Evolutionary conservation across 2,797 vertebrate genomes (phyloP).

Genomic region (Sphenopsis melanotis): DNA sequence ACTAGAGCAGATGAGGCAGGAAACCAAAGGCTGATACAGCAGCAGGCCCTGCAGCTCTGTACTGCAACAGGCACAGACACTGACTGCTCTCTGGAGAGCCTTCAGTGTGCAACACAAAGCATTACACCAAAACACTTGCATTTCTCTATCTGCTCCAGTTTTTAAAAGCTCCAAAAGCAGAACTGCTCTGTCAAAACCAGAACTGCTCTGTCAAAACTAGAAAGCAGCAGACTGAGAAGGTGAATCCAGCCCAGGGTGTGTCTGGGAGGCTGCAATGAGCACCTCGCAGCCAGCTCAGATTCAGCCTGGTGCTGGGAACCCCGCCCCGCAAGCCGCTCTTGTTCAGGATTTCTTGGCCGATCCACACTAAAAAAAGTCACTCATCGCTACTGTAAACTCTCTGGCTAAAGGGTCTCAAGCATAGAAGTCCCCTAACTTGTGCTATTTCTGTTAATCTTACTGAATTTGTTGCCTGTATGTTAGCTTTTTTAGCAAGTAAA

Average conservation of each 20-base stretch:
- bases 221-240: neutral
- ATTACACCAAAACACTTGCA: neutral
- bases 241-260: neutral
- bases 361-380: neutral
- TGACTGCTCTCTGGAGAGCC: rapidly evolving
- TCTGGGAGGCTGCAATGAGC: neutral
- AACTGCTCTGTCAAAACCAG: neutral
- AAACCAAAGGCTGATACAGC: neutral
- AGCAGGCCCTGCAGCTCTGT: neutral
- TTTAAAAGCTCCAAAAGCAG: neutral
- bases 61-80: neutral
- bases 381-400: neutral
- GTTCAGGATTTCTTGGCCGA: neutral
- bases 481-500: neutral
- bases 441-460: neutral
- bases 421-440: neutral
- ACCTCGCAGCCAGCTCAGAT: neutral
- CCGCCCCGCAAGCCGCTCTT: rapidly evolving
- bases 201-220: neutral
- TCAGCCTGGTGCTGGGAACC: neutral
- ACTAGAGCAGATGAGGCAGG: neutral
- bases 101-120: neutral
- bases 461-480: neutral
- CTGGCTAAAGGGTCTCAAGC: neutral
- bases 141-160: neutral